Evolutionary conservation across 2,113 vertebrate genomes (phyloP).

Genomic region (Eolophus roseicapilla): DNA sequence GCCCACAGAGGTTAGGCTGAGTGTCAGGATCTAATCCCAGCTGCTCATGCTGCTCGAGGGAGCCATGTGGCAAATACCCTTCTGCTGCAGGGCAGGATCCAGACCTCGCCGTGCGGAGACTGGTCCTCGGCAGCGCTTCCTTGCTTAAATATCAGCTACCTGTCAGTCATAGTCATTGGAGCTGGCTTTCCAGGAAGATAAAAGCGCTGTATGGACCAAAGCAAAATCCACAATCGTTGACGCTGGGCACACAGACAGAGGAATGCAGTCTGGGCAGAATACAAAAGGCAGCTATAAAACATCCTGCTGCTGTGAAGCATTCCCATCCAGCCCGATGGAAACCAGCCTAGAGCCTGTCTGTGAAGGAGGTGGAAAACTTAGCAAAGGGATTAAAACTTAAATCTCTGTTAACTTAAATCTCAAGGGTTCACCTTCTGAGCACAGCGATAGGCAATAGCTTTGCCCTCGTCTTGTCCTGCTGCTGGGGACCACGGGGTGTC

Average conservation of each 20-base stretch:
- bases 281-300: constrained; percentile 47
- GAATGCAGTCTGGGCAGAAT: constrained; percentile 18
- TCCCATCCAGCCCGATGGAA: not conserved
- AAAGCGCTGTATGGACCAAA: not conserved
- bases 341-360: constrained; percentile 3
- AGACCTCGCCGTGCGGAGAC: not conserved
- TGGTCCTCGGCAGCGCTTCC: fast-evolving
- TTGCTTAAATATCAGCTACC: not conserved
- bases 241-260: not conserved
- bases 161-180: not conserved
- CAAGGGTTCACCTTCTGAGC: not conserved
- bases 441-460: fast-evolving
- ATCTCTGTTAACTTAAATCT: not conserved
- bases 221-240: not conserved
- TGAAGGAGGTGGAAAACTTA: not conserved
- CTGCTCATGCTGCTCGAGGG: fast-evolving
- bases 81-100: not conserved
- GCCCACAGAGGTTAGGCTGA: not conserved
- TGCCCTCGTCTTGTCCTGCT: fast-evolving
- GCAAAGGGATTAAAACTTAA: not conserved
- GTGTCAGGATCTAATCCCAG: not conserved
- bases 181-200: constrained; percentile 11
- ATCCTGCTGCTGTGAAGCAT: not conserved
- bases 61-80: not conserved
- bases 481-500: not conserved